Base-by-base conservation (phyloP, 2,797 vertebrate species). In the Kryptolebias ocellatus region DNA sequence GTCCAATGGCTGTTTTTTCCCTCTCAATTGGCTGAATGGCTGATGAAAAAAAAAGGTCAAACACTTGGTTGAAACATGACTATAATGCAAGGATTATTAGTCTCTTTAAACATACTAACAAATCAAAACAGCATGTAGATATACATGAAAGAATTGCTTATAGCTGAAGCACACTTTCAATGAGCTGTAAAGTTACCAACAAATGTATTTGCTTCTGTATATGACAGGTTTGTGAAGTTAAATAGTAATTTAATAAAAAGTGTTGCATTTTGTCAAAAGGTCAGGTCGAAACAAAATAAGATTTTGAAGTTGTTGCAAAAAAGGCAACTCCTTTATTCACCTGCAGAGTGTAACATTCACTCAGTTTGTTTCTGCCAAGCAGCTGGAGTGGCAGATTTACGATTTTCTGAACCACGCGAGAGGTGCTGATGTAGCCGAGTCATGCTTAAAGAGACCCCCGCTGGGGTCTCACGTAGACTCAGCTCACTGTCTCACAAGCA, bases 401-500 rank as follows among this genome's bases (percentile, higher is more conserved):
- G 66, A 71, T 72, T 73, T 85, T 85, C 63, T 76, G 69, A 87
- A 79, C 63, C 63, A 64, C 44, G 52, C 70, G 70, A 53, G 56
- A 80, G 85, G 70, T 69, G 74, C 83, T 79, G 82, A 88, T 83
- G 75, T 79, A 74, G 71, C 76, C 79, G 76, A 82, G 84, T 55
- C 50, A n/a, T 72, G 69, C 82, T 89, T 90, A 87, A 87, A 87
- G 76, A 84, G 79, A 66, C 79, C 70, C 89, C 90, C 11, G 67
- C 87, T 80, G 89, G 64, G 87, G 74, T 74, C 83, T 83, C 83
- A 85, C 75, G 76, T 81, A 76, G 72, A 57, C 79, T 84, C 72
- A 50, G 72, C 61, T 72, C 47, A 70, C 69, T 53, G 66, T 84
- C 76, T 86, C 67, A 74, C 60, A 60, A 74, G 85, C 74, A 79